phyloP scores from a whole-genome alignment of 2,888 invertebrate species.

The Branchellion lobata region DNA sequence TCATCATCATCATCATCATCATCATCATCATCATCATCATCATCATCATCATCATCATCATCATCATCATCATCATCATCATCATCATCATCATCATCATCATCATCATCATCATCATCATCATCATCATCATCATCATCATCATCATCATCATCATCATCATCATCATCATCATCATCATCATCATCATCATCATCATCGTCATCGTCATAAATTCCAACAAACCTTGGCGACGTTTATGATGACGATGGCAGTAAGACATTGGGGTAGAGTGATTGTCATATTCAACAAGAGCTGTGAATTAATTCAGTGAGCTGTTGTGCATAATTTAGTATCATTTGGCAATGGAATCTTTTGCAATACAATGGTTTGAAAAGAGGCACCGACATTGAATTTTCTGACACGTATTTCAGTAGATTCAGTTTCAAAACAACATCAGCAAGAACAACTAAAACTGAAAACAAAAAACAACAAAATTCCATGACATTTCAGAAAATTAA shows the following conservation, averaged over 20 bases:
- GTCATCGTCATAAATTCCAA: background rate
- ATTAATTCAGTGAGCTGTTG: background rate
- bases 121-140: too few relatives aligned
- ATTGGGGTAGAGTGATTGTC: constrained; percentile 83
- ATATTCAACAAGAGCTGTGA: constrained; percentile 76
- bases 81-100: background rate
- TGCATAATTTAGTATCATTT: background rate
- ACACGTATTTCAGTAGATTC: too few relatives aligned
- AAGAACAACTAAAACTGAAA: too few relatives aligned
- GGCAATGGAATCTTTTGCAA: background rate
- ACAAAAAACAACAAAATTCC: too few relatives aligned
- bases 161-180: too few relatives aligned
- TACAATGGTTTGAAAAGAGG: background rate
- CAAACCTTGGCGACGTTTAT: constrained; percentile 82
- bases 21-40: constrained; percentile 41
- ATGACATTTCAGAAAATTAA: too few relatives aligned
- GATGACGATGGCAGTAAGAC: constrained; percentile 82
- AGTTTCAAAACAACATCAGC: too few relatives aligned
- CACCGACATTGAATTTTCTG: too few relatives aligned
- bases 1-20: constrained; percentile 41
- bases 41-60: constrained; percentile 25
- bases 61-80: constrained; percentile 5
- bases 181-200: background rate
- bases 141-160: too few relatives aligned
- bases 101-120: constrained; percentile 39